These are phyloP conservation scores for Alexandromys fortis DNA, from an alignment of 2,113 vertebrate species.

Conservation along the genomic window DNA sequence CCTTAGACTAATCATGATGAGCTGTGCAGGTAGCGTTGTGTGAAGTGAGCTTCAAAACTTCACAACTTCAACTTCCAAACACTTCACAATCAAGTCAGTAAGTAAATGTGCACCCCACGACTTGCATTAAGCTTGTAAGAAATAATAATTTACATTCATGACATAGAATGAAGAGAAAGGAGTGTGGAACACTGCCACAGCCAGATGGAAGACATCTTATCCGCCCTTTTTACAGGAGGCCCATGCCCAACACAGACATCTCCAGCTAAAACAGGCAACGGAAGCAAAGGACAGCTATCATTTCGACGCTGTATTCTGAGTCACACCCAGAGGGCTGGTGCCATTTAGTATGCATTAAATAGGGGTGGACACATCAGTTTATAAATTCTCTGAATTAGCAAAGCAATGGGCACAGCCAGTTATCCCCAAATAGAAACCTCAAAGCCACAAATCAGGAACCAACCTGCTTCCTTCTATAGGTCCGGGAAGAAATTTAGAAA, in stretches of 20 bases:
- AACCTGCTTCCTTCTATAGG: conserved; percentile 65
- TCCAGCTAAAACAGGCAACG: conserved; percentile 7
- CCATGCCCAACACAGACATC: background rate
- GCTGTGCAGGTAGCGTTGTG: background rate
- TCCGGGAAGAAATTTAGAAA: conserved; percentile 67
- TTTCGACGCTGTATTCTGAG: conserved; percentile 34
- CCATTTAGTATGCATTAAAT: background rate
- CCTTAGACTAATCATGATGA: background rate
- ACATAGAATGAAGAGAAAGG: background rate
- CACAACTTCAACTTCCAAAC: conserved; percentile 21
- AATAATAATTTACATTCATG: conserved; percentile 8
- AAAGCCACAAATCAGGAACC: conserved; percentile 78
- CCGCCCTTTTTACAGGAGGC: background rate
- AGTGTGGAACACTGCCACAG: background rate
- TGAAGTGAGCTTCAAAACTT: background rate
- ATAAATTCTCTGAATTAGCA: conserved; percentile 25
- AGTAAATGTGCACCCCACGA: conserved; percentile 6
- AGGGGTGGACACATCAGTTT: conserved; percentile 23
- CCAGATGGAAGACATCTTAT: background rate
- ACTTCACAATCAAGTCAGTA: conserved; percentile 30
- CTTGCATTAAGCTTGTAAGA: background rate
- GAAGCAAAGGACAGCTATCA: background rate
- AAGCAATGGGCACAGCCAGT: background rate
- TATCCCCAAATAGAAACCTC: conserved; percentile 71
- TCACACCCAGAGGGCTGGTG: background rate